Evolutionary conservation across 2,797 vertebrate genomes (phyloP).

Genomic region (Enteromius treurensis): DNA sequence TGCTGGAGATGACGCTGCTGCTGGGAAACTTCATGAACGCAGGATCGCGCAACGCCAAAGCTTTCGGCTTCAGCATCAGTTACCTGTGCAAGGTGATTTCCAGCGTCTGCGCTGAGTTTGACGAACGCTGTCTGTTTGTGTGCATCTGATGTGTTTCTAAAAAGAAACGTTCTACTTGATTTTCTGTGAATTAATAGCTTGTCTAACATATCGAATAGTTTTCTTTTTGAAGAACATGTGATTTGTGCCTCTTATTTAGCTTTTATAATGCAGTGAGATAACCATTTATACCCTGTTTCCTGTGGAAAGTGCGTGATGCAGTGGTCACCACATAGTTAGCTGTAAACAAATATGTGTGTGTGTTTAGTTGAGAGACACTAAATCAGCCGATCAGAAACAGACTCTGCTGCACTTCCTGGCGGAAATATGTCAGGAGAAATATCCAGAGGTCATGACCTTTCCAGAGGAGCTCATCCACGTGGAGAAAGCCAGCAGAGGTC

Average conservation of each 20-base stretch:
- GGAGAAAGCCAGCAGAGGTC: slow-evolving; percentile 93
- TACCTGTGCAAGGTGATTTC: slow-evolving; percentile 84
- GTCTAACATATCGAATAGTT: neutral
- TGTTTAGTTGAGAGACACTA: slow-evolving; percentile 81
- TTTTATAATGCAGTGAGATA: neutral
- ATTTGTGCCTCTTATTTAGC: neutral
- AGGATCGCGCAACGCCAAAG: slow-evolving; percentile 87
- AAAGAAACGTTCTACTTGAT: neutral
- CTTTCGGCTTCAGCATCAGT: slow-evolving; percentile 86
- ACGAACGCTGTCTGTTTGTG: neutral
- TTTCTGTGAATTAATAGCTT: neutral
- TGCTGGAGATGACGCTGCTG: slow-evolving; percentile 85
- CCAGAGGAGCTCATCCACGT: slow-evolving; percentile 88
- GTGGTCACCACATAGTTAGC: neutral
- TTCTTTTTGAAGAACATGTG: neutral
- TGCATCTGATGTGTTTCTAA: neutral
- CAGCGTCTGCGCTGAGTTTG: neutral
- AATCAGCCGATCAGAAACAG: slow-evolving; percentile 84
- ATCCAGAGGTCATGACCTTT: slow-evolving; percentile 86
- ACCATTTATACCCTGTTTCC: neutral
- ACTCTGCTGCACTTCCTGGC: slow-evolving; percentile 89
- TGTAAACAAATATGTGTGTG: neutral
- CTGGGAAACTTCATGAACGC: slow-evolving; percentile 92
- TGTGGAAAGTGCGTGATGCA: neutral
- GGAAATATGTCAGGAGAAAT: slow-evolving; percentile 82